Conservation (phyloP, 2,888 invertebrate species). For the Tachina grossa region DNA sequence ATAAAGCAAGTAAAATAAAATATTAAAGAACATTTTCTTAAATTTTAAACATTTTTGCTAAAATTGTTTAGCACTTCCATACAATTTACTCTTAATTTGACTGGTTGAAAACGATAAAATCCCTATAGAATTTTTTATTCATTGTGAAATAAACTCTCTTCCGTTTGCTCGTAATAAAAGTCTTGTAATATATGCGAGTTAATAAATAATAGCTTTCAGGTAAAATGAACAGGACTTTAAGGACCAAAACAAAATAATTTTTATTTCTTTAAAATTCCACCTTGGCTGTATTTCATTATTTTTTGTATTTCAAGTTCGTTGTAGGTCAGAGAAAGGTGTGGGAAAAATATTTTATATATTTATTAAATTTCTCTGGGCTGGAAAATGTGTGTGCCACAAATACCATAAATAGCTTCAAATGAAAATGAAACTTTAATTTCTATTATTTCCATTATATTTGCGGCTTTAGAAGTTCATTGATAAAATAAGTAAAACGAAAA, state of each 20-base stretch:
- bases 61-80: neutral
- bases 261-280: too few species aligned
- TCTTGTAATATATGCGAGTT: neutral
- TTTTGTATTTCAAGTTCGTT: conserved; percentile 7
- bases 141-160: neutral
- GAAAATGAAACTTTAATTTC: conserved; percentile 68
- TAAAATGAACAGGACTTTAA: neutral
- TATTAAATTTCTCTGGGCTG: conserved; percentile 39
- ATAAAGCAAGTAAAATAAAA: neutral
- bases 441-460: conserved; percentile 30
- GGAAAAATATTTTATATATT: conserved; percentile 3
- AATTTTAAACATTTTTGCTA: neutral
- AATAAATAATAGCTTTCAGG: neutral
- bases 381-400: conserved; percentile 55
- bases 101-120: neutral
- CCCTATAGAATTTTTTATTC: neutral
- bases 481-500: conserved; percentile 25
- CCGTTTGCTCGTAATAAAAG: neutral
- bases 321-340: neutral
- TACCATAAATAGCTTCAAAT: conserved; percentile 64
- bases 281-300: neutral
- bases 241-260: neutral
- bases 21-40: too few species aligned
- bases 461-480: conserved; percentile 55
- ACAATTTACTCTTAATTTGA: neutral